These are phyloP conservation scores for Urocitellus parryii DNA, from an alignment of 2,113 vertebrate genomes.

Conservation along the genomic window DNA sequence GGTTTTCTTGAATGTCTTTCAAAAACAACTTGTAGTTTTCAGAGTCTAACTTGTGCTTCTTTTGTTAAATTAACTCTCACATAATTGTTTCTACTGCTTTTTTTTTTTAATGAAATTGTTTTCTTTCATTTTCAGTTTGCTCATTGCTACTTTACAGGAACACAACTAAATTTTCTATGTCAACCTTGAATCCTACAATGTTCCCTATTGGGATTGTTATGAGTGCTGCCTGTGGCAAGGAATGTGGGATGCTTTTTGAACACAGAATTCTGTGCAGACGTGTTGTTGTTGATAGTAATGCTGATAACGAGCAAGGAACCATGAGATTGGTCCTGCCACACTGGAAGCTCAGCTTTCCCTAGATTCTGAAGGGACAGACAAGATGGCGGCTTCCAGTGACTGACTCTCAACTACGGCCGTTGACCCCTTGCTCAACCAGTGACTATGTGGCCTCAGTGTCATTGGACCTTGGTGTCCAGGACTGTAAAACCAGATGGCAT, in stretches of 20 bases:
- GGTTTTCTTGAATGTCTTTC: neutral
- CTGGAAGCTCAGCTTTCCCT: neutral
- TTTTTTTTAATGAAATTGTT: neutral
- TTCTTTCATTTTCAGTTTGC: neutral
- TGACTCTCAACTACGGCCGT: neutral
- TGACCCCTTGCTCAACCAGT: neutral
- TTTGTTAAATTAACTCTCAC: neutral
- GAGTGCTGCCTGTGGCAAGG: neutral
- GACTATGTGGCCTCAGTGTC: neutral
- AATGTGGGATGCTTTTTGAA: neutral
- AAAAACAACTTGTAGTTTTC: neutral
- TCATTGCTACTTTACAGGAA: neutral
- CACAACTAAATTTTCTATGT: neutral
- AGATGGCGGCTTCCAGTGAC: neutral
- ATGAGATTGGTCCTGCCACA: neutral
- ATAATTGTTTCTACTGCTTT: neutral
- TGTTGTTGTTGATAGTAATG: neutral
- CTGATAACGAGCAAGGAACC: neutral
- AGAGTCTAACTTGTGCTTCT: neutral
- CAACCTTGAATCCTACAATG: neutral
- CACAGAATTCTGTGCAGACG: neutral
- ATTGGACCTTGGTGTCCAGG: neutral
- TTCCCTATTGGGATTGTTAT: neutral
- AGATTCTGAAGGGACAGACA: neutral
- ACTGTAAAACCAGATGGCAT: neutral